Percentiles rank a stretch among this genome's conserved stretches.
Evolutionary conservation across 2,113 vertebrate genomes (phyloP).

Genomic region (Corythaeola cristata): DNA sequence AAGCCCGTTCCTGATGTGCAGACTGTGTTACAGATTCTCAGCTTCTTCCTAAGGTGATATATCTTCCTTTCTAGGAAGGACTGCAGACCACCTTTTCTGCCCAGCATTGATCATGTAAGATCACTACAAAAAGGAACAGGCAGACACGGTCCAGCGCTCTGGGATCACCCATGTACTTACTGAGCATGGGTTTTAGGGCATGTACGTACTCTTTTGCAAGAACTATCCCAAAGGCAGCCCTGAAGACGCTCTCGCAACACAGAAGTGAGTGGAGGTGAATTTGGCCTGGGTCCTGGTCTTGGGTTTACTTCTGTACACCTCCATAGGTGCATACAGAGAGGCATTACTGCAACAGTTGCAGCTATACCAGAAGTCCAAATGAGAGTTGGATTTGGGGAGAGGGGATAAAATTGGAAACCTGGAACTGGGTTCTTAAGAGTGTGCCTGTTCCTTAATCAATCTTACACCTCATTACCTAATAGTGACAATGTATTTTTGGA

Average conservation of each 20-base stretch:
- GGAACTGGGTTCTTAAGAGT: background rate
- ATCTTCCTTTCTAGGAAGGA: background rate
- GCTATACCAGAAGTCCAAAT: background rate
- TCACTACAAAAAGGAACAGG: background rate
- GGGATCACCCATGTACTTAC: background rate
- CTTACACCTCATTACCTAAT: background rate
- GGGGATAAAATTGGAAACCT: background rate
- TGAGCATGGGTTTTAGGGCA: background rate
- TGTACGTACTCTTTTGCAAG: background rate
- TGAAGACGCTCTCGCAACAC: background rate
- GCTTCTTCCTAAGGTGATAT: background rate
- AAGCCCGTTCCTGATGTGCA: background rate
- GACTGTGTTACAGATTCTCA: background rate
- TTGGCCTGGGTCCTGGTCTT: background rate
- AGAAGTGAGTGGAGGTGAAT: background rate
- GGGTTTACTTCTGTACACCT: background rate
- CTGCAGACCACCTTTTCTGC: background rate
- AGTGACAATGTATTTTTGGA: background rate
- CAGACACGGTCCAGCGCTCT: background rate
- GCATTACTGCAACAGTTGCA: background rate
- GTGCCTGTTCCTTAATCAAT: background rate
- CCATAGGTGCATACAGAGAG: background rate
- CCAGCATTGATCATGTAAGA: background rate
- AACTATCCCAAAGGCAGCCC: background rate
- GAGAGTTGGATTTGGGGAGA: background rate